Evolutionary conservation across 2,888 invertebrate genomes (phyloP).

Genomic region (Melanargia galathea): DNA sequence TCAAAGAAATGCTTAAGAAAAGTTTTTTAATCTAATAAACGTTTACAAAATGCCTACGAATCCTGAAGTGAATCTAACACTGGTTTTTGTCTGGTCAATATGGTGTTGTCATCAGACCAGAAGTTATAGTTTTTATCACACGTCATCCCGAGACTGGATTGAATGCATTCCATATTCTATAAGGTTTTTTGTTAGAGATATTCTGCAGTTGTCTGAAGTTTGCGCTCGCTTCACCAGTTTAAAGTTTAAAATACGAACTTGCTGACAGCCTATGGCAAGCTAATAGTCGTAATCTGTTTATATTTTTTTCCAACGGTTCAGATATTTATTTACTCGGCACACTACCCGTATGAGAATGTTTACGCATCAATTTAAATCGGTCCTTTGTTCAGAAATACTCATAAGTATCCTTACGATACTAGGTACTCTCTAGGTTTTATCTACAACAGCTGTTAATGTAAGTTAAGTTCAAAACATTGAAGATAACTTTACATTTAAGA

Average conservation of each 20-base stretch:
- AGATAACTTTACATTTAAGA: not conserved
- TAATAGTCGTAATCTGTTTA: conserved; percentile 75
- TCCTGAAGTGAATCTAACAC: too few species aligned
- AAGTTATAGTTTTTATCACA: too few species aligned
- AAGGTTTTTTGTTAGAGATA: not conserved
- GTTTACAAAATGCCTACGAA: too few species aligned
- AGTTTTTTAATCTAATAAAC: too few species aligned
- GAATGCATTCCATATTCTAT: not conserved
- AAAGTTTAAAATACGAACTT: conserved; percentile 63
- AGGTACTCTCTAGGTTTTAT: not conserved
- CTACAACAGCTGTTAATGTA: not conserved
- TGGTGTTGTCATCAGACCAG: too few species aligned
- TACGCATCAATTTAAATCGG: conserved; percentile 64
- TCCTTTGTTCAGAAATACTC: conserved; percentile 51
- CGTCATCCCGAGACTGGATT: not conserved
- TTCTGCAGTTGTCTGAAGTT: conserved; percentile 2
- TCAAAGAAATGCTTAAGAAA: too few species aligned
- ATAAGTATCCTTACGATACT: conserved; percentile 20
- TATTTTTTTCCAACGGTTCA: conserved; percentile 59
- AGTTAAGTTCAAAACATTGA: not conserved
- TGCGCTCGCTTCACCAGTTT: conserved; percentile 59
- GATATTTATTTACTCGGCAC: conserved; percentile 62
- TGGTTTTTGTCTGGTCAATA: too few species aligned
- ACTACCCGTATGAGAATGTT: conserved; percentile 74
- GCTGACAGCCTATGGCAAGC: conserved; percentile 75